These are phyloP conservation scores for Eonycteris spelaea DNA, from an alignment of 2,113 vertebrate genomes.

Conservation along the genomic window DNA sequence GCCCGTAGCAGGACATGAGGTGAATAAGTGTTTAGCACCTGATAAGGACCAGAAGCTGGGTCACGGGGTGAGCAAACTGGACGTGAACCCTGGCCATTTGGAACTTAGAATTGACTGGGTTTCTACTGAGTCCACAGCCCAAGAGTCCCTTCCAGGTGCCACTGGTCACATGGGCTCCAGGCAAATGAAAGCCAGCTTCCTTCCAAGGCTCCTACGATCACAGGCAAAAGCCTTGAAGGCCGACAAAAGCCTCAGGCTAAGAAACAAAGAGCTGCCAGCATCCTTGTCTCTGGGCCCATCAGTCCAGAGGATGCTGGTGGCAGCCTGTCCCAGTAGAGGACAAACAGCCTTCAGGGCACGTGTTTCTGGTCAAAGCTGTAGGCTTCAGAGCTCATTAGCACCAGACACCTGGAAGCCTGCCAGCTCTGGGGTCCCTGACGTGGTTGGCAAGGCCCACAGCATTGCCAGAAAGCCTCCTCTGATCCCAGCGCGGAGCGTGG, in stretches of 20 bases:
- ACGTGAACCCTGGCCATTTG: neutral
- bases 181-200: neutral
- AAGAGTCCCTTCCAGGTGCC: neutral
- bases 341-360: neutral
- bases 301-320: conserved; percentile 1
- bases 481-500: neutral
- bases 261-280: neutral
- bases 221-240: neutral
- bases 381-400: conserved; percentile 56
- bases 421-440: neutral
- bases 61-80: neutral
- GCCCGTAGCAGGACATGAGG: neutral
- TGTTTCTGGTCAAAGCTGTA: neutral
- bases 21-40: neutral
- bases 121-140: neutral
- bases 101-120: neutral
- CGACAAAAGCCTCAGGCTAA: neutral
- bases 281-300: neutral
- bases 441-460: neutral
- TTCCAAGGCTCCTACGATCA: neutral
- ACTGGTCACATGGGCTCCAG: neutral
- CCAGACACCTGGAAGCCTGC: neutral
- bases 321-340: neutral
- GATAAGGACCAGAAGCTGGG: neutral
- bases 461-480: conserved; percentile 21